A percentile compares a stretch with the other conserved stretches of the same genome.
Evolutionary conservation across 2,888 invertebrate species (phyloP).

Genomic region (Lamellibrachia columna): DNA sequence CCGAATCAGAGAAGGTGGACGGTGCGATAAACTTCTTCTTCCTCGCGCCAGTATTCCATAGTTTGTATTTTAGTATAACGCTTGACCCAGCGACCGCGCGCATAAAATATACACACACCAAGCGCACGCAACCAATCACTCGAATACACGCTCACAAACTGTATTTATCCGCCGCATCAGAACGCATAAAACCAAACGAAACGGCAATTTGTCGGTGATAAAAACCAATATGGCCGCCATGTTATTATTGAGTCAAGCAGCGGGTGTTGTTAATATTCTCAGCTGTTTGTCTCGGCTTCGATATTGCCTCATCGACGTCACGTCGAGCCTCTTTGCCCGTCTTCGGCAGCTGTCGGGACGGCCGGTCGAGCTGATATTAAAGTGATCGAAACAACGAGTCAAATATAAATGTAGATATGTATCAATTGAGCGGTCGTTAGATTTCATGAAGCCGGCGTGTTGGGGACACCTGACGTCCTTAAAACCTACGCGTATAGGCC

Average conservation of each 20-base stretch:
- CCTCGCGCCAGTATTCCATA: no score
- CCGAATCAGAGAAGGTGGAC: no score
- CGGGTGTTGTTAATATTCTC: background rate
- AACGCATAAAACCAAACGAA: conserved; percentile 7
- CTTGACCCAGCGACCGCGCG: background rate
- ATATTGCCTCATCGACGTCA: conserved; percentile 12
- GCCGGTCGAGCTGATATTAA: background rate
- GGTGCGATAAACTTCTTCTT: no score
- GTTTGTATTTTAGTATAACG: no score
- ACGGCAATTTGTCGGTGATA: background rate
- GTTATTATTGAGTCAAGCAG: background rate
- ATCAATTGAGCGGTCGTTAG: conserved; percentile 12
- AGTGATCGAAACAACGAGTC: background rate
- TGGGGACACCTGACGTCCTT: background rate
- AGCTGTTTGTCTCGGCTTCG: background rate
- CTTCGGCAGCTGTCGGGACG: background rate
- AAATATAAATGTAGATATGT: conserved; percentile 10
- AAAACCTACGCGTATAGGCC: background rate
- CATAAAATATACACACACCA: background rate
- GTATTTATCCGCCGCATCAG: background rate
- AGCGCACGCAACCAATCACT: background rate
- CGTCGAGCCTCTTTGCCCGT: background rate
- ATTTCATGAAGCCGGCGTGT: background rate
- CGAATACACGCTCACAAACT: background rate
- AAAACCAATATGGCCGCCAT: background rate